Base-by-base conservation (phyloP, 2,113 vertebrate species). In the Hemibagrus wyckioides region DNA sequence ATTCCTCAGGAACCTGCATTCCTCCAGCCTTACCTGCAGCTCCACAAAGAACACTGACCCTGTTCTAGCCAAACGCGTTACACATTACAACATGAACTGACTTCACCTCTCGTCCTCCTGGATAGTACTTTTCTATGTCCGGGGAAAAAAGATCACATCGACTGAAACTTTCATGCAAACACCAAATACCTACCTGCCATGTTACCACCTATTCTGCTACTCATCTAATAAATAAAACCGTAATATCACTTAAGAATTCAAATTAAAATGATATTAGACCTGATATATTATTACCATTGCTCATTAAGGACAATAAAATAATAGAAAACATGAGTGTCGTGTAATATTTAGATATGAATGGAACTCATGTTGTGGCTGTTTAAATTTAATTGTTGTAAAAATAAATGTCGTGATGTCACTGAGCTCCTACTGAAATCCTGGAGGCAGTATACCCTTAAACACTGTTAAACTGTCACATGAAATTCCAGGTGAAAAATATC, bases 131-230 rank as follows among this genome's bases (percentile, higher is more conserved):
- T 92, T 91, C 93, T 94, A 91, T 30, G 14, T 48, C 41, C 6
- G 14, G 36, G 69, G 2, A 23, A 44, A 2, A 73, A 25, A 39
- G 67, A 73, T 9, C 93, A 94, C 93, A 94, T 91, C 87, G 90
- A 91, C 90, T 89, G 92, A 92, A 93, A 93, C 93, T 94, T 57
- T 92, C 94, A 95, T 92, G 91, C 93, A 94, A 94, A 92, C 92
- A 90, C 90, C 44, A 48, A 48, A 48, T 90, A 90, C 90, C 92
- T 92, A 90, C 92, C 93, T 92, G 92, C 91, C 91, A 92, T 89
- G 84, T 90, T 80, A 91, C 93, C 91, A 86, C 87, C 93, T 93
- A 94, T 91, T 93, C 92, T 88, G 86, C 85, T 71, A 59, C 65
- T 41, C 11, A 44, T 19, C 85, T 65, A 56, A 87, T 61, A 30